Percentiles rank a stretch among this genome's conserved stretches.
phyloP scores from a whole-genome alignment of 2,113 vertebrate genomes.

The Budorcas taxicolor region DNA sequence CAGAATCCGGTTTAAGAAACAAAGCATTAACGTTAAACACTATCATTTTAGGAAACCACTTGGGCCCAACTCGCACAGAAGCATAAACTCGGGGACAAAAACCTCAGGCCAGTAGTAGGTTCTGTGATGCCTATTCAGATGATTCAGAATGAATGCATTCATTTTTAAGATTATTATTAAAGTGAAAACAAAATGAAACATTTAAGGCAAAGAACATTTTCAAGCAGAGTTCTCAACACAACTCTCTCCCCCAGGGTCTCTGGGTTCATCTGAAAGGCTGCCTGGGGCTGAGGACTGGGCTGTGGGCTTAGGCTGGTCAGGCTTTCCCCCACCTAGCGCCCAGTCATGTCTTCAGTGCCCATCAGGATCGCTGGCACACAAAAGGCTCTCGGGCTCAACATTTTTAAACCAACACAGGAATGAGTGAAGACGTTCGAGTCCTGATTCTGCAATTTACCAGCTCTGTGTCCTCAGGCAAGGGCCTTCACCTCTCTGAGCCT shows the following conservation, averaged over 20 bases:
- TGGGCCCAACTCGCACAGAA: neutral
- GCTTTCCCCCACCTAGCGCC: neutral
- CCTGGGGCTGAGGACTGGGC: too few species aligned
- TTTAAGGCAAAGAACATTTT: neutral
- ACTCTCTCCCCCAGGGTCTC: neutral
- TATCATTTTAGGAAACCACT: conserved; percentile 16
- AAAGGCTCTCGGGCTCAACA: neutral
- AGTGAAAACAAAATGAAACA: conserved; percentile 33
- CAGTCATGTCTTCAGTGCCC: neutral
- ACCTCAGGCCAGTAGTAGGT: neutral
- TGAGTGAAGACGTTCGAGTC: neutral
- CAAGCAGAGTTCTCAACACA: neutral
- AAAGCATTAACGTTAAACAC: conserved; percentile 7
- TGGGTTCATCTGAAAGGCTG: neutral
- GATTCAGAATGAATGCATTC: neutral
- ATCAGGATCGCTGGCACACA: neutral
- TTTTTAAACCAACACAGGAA: neutral
- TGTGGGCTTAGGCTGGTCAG: neutral
- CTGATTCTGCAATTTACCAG: neutral
- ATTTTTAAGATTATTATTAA: conserved; percentile 7
- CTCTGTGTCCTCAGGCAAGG: neutral
- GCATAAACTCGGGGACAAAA: neutral
- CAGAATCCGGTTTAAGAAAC: neutral
- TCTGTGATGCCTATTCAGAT: neutral
- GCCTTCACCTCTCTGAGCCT: neutral